Conservation (phyloP, 2,797 vertebrate species). For the Alfaro cultratus region DNA sequence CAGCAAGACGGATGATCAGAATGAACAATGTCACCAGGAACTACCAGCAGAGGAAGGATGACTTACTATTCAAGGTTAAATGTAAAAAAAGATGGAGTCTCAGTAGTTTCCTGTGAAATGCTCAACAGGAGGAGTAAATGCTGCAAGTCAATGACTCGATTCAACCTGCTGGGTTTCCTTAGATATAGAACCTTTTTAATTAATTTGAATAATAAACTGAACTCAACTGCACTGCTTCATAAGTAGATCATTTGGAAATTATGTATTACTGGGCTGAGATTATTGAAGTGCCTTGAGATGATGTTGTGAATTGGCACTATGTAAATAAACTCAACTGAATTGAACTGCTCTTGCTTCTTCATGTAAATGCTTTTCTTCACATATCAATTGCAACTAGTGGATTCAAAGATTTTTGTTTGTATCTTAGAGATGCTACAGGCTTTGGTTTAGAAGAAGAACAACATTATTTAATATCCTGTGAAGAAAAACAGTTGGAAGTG, state of each 20-base stretch:
- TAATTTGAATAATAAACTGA: neutral
- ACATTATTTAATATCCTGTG: neutral
- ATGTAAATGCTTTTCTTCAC: neutral
- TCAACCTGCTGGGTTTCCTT: neutral
- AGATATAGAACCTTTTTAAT: neutral
- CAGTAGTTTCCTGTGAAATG: neutral
- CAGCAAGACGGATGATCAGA: neutral
- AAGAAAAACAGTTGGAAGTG: neutral
- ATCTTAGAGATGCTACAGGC: neutral
- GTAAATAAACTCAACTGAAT: neutral
- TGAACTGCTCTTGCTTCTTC: neutral
- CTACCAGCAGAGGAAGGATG: neutral
- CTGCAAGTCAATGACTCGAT: neutral
- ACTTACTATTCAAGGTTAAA: neutral
- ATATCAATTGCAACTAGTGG: neutral
- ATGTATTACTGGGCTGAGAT: neutral
- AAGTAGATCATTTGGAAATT: neutral
- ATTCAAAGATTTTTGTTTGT: neutral
- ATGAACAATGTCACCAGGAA: neutral
- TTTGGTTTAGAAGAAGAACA: conserved; percentile 2
- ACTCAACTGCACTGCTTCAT: neutral
- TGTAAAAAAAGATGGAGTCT: neutral
- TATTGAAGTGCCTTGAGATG: neutral
- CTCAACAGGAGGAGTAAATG: neutral
- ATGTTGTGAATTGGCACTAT: neutral